Percentiles rank a stretch among this genome's conserved stretches.
Evolutionary conservation across 2,113 vertebrate species (phyloP).

Genomic region (Apodemus sylvaticus): DNA sequence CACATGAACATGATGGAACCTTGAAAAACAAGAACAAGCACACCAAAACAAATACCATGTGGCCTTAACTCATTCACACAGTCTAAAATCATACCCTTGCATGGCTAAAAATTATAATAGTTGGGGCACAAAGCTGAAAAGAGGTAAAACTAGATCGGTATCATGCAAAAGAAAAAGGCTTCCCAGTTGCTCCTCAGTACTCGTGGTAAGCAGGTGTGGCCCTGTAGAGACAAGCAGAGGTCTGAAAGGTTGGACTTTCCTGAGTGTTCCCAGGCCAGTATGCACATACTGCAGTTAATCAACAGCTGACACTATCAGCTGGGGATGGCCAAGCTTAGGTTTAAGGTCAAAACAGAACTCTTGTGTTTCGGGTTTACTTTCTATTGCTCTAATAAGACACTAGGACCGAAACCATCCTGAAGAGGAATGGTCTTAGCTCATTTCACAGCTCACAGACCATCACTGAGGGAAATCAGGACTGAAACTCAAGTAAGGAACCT

Average conservation of each 20-base stretch:
- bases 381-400: background rate
- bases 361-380: background rate
- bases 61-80: background rate
- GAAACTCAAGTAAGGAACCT: background rate
- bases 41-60: background rate
- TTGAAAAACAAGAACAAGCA: background rate
- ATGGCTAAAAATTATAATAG: background rate
- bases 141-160: background rate
- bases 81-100: background rate
- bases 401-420: background rate
- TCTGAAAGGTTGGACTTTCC: background rate
- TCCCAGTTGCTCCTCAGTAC: background rate
- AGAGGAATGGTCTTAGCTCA: background rate
- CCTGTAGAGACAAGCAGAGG: background rate
- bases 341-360: conserved; percentile 15
- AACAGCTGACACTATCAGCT: background rate
- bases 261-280: background rate
- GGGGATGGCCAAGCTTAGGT: background rate
- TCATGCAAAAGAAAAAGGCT: background rate
- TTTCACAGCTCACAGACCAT: background rate
- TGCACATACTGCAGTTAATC: background rate
- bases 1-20: background rate
- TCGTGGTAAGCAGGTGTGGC: background rate
- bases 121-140: background rate
- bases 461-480: background rate